Conservation (phyloP, 2,888 invertebrate genomes). For the Entomobrya proxima region DNA sequence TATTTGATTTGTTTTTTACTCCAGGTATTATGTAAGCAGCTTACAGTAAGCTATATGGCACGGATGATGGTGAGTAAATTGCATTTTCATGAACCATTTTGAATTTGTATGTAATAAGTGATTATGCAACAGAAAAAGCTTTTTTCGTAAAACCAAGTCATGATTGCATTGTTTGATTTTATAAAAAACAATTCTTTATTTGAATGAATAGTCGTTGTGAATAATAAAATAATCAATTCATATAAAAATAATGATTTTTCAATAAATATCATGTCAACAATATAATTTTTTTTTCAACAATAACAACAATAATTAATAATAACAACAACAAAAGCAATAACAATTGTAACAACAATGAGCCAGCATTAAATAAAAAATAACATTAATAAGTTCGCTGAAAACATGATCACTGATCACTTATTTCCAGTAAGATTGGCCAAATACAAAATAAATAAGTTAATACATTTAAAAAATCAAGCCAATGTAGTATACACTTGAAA, state of each 20-base stretch:
- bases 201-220: constrained; percentile 58
- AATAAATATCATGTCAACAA: constrained; percentile 74
- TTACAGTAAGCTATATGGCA: too few relatives aligned
- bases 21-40: too few relatives aligned
- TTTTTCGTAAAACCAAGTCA: neutral
- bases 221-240: constrained; percentile 56
- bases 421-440: constrained; percentile 61
- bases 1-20: too few relatives aligned
- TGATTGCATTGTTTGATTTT: constrained; percentile 40
- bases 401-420: constrained; percentile 61
- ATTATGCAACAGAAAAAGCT: too few relatives aligned
- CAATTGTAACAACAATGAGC: constrained; percentile 75
- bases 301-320: constrained; percentile 73
- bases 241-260: constrained; percentile 70
- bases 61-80: too few relatives aligned
- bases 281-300: constrained; percentile 70
- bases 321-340: constrained; percentile 64
- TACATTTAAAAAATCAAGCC: constrained; percentile 29
- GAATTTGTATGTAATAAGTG: too few relatives aligned
- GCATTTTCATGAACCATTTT: too few relatives aligned
- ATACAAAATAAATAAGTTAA: constrained; percentile 38
- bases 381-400: constrained; percentile 65
- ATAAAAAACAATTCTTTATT: constrained; percentile 65
- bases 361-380: constrained; percentile 72
- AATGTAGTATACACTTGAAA: constrained; percentile 42